Percentiles rank a stretch among this genome's conserved stretches.
phyloP scores from a whole-genome alignment of 2,888 invertebrate species.

The Smittia aterrima region DNA sequence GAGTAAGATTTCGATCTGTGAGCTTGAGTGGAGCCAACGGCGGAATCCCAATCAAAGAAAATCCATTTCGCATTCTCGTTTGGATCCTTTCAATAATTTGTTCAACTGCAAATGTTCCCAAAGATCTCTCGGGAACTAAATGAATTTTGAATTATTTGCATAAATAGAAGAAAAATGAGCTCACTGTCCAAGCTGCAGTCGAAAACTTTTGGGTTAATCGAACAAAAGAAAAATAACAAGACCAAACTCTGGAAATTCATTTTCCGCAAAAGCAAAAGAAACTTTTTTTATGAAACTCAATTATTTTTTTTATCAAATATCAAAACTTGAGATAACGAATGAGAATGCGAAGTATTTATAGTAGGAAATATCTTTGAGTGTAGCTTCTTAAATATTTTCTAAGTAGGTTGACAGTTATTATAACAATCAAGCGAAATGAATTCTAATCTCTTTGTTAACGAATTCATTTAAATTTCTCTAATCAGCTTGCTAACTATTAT shows the following conservation, averaged over 20 bases:
- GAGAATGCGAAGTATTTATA: conserved; percentile 31
- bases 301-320: conserved; percentile 33
- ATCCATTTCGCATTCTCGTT: conserved; percentile 32
- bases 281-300: not conserved
- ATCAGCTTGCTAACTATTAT: no score
- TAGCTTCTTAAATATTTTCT: not conserved
- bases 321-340: conserved; percentile 24
- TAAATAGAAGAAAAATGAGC: no score
- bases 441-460: no score
- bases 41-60: conserved; percentile 26
- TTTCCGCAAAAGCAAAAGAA: not conserved
- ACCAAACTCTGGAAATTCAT: conserved; percentile 10
- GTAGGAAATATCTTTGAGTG: not conserved
- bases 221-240: not conserved
- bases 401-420: conserved; percentile 6
- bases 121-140: conserved; percentile 21
- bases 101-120: conserved; percentile 34
- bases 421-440: no score
- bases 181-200: conserved; percentile 23
- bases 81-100: conserved; percentile 39
- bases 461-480: no score
- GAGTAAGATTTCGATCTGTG: conserved; percentile 15
- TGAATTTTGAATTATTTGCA: conserved; percentile 23
- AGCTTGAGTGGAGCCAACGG: conserved; percentile 28
- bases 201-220: not conserved